Percentiles rank a stretch among this genome's conserved stretches.
These are phyloP conservation scores for Vanessa tameamea DNA, from an alignment of 1,140 invertebrate species.

Conservation along the genomic window DNA sequence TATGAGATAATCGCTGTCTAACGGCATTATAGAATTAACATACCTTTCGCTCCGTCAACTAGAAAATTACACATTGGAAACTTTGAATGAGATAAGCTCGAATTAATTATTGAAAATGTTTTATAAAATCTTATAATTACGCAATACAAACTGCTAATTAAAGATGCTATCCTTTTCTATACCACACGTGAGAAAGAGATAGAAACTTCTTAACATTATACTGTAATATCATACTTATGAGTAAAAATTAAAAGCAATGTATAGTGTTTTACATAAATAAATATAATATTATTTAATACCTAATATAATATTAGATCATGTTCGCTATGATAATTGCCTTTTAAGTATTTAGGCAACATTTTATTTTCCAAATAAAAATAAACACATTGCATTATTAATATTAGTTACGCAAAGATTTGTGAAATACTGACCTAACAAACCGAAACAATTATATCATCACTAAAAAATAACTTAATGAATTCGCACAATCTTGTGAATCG, in stretches of 20 bases:
- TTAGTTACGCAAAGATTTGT: background rate
- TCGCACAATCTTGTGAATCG: background rate
- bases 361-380: background rate
- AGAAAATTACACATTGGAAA: slow-evolving; percentile 8
- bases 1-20: slow-evolving; percentile 9
- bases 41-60: background rate
- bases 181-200: no score
- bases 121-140: no score
- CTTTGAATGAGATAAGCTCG: background rate
- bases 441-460: slow-evolving; percentile 6
- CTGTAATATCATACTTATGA: no score
- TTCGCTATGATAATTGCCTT: no score
- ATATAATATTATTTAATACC: no score
- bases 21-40: slow-evolving; percentile 2
- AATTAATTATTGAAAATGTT: background rate
- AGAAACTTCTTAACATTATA: no score
- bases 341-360: background rate
- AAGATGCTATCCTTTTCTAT: no score
- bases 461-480: background rate
- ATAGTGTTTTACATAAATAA: no score
- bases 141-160: no score
- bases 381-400: background rate
- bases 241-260: no score
- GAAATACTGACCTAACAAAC: slow-evolving; percentile 13
- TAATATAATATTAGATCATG: no score